Evolutionary conservation across 1,140 invertebrate genomes (phyloP).

Genomic region (Scaptomyza pallida): DNA sequence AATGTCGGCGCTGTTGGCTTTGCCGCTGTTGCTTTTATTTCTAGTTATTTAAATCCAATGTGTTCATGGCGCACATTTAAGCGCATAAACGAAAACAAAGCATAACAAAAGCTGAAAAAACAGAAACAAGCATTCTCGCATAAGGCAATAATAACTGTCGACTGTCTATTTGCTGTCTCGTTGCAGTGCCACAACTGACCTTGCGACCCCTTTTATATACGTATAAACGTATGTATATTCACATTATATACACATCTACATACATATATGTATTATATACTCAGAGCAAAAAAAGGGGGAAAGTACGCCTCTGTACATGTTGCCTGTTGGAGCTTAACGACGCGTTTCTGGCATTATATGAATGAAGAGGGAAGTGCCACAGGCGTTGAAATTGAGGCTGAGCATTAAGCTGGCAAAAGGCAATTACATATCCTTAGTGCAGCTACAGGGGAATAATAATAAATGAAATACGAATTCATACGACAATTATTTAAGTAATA

Average conservation of each 20-base stretch:
- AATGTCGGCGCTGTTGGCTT: constrained; percentile 5
- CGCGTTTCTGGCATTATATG: constrained; percentile 44
- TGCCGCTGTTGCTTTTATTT: constrained; percentile 7
- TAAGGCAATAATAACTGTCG: constrained; percentile 48
- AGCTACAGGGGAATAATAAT: no score
- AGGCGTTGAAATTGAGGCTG: constrained; percentile 38
- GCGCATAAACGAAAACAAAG: constrained; percentile 62
- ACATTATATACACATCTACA: background rate
- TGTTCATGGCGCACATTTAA: constrained; percentile 36
- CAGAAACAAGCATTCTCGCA: constrained; percentile 26
- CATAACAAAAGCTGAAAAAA: constrained; percentile 51
- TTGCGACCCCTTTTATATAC: constrained; percentile 23
- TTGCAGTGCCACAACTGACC: constrained; percentile 29
- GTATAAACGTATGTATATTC: no score
- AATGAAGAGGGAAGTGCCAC: constrained; percentile 20
- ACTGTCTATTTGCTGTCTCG: constrained; percentile 12
- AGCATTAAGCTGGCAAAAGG: constrained; percentile 61
- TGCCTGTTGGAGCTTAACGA: constrained; percentile 77
- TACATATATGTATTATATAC: background rate
- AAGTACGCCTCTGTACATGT: constrained; percentile 31
- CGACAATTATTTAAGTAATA: no score
- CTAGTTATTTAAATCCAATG: constrained; percentile 28
- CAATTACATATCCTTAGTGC: constrained; percentile 27
- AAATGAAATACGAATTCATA: no score
- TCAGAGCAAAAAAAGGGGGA: background rate